Conservation (phyloP, 2,888 invertebrate genomes). For the Chrysolina haemoptera region DNA sequence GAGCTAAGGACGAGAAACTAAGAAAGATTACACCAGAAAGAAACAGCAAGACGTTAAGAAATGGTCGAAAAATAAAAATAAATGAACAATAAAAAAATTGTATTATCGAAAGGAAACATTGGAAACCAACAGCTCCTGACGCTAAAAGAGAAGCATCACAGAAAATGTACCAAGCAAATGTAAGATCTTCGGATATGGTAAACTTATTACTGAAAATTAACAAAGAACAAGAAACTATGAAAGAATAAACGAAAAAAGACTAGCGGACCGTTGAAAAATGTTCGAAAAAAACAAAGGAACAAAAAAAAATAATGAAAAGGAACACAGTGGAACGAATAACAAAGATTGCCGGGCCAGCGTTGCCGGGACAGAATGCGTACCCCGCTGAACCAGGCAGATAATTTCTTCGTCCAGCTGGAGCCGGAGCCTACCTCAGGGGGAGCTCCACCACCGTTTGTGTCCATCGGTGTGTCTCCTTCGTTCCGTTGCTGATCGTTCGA, state of each 20-base stretch:
- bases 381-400: conserved; percentile 71
- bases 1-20: too few species aligned
- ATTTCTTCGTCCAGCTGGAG: conserved; percentile 71
- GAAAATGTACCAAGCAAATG: too few species aligned
- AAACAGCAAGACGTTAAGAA: too few species aligned
- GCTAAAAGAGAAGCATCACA: too few species aligned
- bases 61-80: too few species aligned
- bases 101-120: too few species aligned
- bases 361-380: conserved; percentile 67
- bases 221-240: too few species aligned
- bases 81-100: too few species aligned
- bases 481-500: conserved; percentile 64
- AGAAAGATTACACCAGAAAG: too few species aligned
- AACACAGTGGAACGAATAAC: conserved; percentile 54
- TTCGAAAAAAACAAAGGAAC: conserved; percentile 4
- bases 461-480: conserved; percentile 68
- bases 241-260: neutral
- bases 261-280: neutral
- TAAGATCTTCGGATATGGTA: too few species aligned
- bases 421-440: conserved; percentile 70
- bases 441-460: conserved; percentile 56
- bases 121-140: too few species aligned
- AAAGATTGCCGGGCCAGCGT: conserved; percentile 62
- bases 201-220: too few species aligned
- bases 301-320: conserved; percentile 32